These are phyloP conservation scores for Baccha elongata DNA, from an alignment of 2,888 invertebrate genomes.

Conservation along the genomic window DNA sequence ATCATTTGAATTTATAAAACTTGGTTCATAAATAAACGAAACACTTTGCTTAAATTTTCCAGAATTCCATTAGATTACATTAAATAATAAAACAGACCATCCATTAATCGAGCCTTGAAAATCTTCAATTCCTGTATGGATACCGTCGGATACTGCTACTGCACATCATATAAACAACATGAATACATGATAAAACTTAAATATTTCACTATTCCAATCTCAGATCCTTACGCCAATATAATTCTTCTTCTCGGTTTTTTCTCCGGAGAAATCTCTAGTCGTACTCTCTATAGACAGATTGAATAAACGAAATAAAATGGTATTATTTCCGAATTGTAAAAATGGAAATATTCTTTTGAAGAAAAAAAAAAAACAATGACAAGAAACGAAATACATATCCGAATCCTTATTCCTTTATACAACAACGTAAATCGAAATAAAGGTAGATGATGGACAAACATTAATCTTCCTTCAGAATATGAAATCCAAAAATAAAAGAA, in stretches of 20 bases:
- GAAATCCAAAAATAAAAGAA: slow-evolving; percentile 40
- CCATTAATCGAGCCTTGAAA: slow-evolving; percentile 33
- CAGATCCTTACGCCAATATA: slow-evolving; percentile 9
- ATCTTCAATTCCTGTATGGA: slow-evolving; percentile 11
- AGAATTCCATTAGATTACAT: slow-evolving; percentile 27
- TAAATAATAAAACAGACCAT: slow-evolving; percentile 32
- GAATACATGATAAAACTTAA: slow-evolving; percentile 36
- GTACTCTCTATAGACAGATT: slow-evolving; percentile 37
- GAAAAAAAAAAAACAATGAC: neutral
- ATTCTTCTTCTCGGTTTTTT: slow-evolving; percentile 16
- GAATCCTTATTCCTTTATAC: neutral
- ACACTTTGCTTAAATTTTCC: neutral
- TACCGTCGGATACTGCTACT: neutral
- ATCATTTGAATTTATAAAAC: neutral
- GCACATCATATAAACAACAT: slow-evolving; percentile 1
- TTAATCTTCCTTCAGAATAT: slow-evolving; percentile 56
- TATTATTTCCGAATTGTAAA: slow-evolving; percentile 50
- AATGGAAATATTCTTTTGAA: slow-evolving; percentile 30
- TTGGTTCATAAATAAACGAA: neutral
- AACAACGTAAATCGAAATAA: slow-evolving; percentile 25
- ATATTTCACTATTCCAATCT: slow-evolving; percentile 57
- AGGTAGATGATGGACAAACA: slow-evolving; percentile 49
- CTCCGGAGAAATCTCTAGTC: slow-evolving; percentile 50
- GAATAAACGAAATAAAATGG: slow-evolving; percentile 49
- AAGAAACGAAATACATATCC: slow-evolving; percentile 9